phyloP scores from a whole-genome alignment of 2,888 invertebrate genomes.

The Trissonchulus latispiculum region DNA sequence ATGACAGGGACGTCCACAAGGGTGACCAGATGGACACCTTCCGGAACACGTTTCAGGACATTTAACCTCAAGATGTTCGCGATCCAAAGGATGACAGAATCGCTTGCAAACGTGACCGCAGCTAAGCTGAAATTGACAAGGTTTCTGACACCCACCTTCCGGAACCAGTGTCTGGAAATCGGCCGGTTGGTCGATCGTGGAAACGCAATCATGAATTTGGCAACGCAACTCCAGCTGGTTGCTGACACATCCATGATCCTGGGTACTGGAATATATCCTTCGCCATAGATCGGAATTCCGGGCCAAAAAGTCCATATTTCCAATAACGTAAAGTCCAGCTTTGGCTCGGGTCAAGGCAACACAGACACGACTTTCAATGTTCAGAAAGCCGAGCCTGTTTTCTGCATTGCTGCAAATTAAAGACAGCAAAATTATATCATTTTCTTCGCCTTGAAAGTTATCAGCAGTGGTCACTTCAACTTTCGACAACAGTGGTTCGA shows the following conservation, averaged over 20 bases:
- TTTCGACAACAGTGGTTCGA: slow-evolving; percentile 42
- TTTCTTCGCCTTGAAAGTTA: slow-evolving; percentile 38
- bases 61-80: slow-evolving; percentile 51
- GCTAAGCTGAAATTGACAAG: slow-evolving; percentile 50
- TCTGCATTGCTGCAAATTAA: slow-evolving; percentile 35
- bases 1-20: slow-evolving; percentile 51
- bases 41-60: slow-evolving; percentile 47
- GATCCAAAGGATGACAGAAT: slow-evolving; percentile 56
- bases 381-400: slow-evolving; percentile 41
- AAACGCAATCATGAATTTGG: slow-evolving; percentile 13
- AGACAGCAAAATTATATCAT: slow-evolving; percentile 36
- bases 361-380: slow-evolving; percentile 38
- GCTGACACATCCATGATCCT: neutral
- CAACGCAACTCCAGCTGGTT: neutral
- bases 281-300: neutral
- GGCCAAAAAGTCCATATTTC: slow-evolving; percentile 15
- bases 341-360: slow-evolving; percentile 36
- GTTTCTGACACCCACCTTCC: slow-evolving; percentile 53
- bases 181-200: neutral
- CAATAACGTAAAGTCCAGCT: slow-evolving; percentile 22
- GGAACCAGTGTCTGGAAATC: slow-evolving; percentile 25
- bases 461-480: slow-evolving; percentile 32
- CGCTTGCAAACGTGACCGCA: slow-evolving; percentile 58
- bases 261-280: neutral
- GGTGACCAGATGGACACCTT: slow-evolving; percentile 51